Base-by-base conservation (phyloP, 2,888 invertebrate genomes). In the Osmoderma eremita region DNA sequence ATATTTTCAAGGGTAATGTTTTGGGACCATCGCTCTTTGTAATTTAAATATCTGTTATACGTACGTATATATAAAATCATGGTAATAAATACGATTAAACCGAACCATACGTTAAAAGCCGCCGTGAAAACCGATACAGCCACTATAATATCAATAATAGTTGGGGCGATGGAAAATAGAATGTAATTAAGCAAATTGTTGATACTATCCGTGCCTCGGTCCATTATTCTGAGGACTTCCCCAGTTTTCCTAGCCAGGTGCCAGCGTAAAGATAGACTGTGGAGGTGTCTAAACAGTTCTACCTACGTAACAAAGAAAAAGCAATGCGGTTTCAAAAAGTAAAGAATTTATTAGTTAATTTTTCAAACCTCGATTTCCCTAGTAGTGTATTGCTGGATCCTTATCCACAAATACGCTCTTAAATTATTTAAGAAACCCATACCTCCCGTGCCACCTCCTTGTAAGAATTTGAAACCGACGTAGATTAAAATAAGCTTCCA, bases 171-270 rank as follows among this genome's bases (percentile, higher is more conserved):
- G 49, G 94, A 94, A 83, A 98, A 98, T 45, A 98, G 84, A 53
- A 98, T 92, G 78, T 92, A 96, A 76, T 92, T 96, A 0, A 98
- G 86, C 8, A 99, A 85, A 81, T 92, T 95, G 83, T 97, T 97
- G 74, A 98, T 95, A 63, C 97, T 97, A 75, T 94, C 95, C 0
- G 98, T 98, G 72, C 98, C 98, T 69, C 98, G 87, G 83, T 99
- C 98, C 94, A 99, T 97, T 0, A 98, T 91, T 38, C 97, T 86
- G 1, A 98, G 84, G 0, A 99, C 97, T 84, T 99, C 98, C 1
- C 98, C 98, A 0, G 98, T 98, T 84, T 98, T 98, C 10, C 98
- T 85, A 1, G 91, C 88, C 38, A 98, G 84, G 82, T 99, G 98
- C 98, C 98, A 99, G 20, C 94, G 88, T 54, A 99, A 85, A 3